Percentiles rank a stretch among this genome's conserved stretches.
phyloP scores from a whole-genome alignment of 2,113 vertebrate genomes.

The Macroglossus sobrinus region DNA sequence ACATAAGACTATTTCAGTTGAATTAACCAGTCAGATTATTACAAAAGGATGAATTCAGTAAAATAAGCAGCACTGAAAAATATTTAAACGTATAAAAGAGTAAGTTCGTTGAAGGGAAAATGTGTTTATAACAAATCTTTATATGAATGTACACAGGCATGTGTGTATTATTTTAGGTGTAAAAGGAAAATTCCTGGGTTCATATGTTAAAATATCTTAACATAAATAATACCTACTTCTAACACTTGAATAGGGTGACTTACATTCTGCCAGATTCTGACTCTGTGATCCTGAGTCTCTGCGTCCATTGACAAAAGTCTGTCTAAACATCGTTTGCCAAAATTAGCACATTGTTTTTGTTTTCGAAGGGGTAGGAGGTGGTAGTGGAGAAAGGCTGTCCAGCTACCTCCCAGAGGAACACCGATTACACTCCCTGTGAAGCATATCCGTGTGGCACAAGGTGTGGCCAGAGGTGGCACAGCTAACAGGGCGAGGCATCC shows the following conservation, averaged over 20 bases:
- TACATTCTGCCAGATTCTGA: neutral
- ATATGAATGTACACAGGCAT: neutral
- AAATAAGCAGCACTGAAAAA: conserved; percentile 8
- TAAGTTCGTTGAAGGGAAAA: neutral
- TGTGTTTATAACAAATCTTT: neutral
- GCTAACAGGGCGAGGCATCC: neutral
- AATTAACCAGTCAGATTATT: neutral
- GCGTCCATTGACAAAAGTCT: neutral
- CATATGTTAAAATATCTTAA: neutral
- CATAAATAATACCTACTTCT: conserved; percentile 10
- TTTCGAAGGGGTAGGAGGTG: neutral
- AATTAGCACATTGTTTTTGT: neutral
- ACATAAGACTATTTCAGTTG: neutral
- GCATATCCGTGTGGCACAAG: neutral
- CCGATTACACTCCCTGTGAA: neutral
- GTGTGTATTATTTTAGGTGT: neutral
- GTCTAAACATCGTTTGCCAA: neutral
- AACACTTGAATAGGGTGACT: neutral
- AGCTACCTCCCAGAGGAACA: neutral
- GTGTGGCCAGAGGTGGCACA: neutral
- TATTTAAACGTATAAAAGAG: neutral
- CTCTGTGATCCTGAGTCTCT: neutral
- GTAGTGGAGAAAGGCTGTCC: neutral
- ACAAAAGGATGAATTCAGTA: conserved; percentile 10
- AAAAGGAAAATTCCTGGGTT: neutral